phyloP scores from a whole-genome alignment of 2,113 vertebrate genomes.

The Muntiacus reevesi region DNA sequence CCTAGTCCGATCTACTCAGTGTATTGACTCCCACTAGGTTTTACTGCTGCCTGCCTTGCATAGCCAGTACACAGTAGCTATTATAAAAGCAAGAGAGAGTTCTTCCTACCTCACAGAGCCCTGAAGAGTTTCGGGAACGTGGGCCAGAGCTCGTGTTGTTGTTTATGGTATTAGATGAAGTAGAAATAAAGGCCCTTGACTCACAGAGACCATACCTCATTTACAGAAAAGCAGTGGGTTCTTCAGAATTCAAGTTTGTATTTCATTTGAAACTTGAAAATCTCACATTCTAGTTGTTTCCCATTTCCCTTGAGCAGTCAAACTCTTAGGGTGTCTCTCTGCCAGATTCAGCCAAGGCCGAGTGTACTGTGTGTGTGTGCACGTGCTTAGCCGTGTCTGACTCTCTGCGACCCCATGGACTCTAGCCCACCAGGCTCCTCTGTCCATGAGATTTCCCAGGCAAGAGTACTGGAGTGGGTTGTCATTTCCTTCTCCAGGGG shows the following conservation, averaged over 20 bases:
- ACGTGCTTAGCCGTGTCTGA: fast-evolving
- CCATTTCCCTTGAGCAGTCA: background rate
- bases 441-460: background rate
- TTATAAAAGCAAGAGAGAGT: background rate
- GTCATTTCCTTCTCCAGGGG: background rate
- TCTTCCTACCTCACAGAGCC: background rate
- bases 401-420: background rate
- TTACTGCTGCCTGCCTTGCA: background rate
- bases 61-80: background rate
- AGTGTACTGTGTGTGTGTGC: background rate
- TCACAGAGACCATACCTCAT: background rate
- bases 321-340: background rate
- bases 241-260: background rate
- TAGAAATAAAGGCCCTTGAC: background rate
- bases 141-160: background rate
- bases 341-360: background rate
- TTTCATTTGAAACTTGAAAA: background rate
- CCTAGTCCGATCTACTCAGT: slow-evolving; percentile 5
- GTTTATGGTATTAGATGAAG: background rate
- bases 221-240: background rate
- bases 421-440: background rate
- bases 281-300: background rate
- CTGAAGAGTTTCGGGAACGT: background rate
- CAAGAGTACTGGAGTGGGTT: background rate
- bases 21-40: slow-evolving; percentile 56